Evolutionary conservation across 92 coral and sea anemone genomes (phyloP).

Genomic region (Galaxea fascicularis): DNA sequence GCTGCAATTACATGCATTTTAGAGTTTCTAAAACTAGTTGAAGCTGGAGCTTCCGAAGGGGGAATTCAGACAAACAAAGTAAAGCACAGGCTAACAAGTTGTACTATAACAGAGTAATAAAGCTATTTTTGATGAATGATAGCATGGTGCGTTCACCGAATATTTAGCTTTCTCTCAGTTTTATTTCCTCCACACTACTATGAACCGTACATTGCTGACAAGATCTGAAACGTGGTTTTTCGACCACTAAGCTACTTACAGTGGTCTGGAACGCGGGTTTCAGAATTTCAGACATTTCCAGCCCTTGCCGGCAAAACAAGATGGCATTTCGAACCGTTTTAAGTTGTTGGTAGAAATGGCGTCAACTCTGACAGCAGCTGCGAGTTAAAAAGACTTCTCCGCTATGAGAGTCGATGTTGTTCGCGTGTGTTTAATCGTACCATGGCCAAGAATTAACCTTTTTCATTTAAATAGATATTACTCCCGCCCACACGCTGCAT

Average conservation of each 20-base stretch:
- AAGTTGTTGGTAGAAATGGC: not conserved
- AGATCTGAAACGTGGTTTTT: not conserved
- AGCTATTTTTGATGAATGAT: conserved; percentile 21
- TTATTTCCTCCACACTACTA: not conserved
- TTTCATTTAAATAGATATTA: not conserved
- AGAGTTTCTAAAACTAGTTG: conserved; percentile 1
- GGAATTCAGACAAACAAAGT: not conserved
- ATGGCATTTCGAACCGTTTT: no score
- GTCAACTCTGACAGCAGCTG: not conserved
- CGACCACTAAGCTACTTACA: no score
- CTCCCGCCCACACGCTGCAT: not conserved
- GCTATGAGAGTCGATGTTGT: not conserved
- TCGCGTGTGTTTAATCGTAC: not conserved
- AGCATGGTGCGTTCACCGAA: not conserved
- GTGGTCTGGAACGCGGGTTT: no score
- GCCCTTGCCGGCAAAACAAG: no score
- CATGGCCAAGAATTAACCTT: not conserved
- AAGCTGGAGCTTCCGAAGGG: not conserved
- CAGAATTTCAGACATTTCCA: no score
- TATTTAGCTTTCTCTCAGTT: not conserved
- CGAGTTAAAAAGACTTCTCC: not conserved
- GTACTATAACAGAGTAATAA: conserved; percentile 21
- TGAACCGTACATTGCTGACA: not conserved
- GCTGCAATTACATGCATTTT: not conserved
- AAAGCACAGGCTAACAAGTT: not conserved